Base-by-base conservation (phyloP, 2,888 invertebrate species). In the Antheraea yamamai region DNA sequence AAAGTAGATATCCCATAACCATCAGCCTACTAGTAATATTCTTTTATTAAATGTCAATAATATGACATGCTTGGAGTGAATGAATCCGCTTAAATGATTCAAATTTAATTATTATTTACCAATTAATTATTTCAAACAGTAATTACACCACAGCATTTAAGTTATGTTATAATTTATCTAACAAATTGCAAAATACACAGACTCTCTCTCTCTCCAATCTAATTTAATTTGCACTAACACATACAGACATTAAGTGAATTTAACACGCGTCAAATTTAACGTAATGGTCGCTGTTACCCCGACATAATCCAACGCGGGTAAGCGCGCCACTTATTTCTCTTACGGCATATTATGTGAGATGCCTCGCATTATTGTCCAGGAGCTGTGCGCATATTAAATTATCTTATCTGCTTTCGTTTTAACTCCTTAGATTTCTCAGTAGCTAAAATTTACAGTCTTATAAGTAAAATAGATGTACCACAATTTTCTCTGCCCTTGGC, bases 321-420 rank as follows among this genome's bases (percentile, higher is more conserved):
- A 82, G 83, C 80, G 79, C 74, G 79, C 83, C 80, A 83, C 83
- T 85, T 86, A 85, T 85, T 79, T 77, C 78, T 76, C 81, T 81
- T 82, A 85, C 83, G 80, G 80, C 78, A 77, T 81, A 84, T 83
- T 82, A 79, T 83, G 76, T 78, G 79, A 74, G 79, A 81, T 81
- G 79, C 78, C 78, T 80, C 74, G 30, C 71, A 55, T 75, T 74
- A 74, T 70, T 72, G 72, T 39, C 74, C 61, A 39, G 30, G 58
- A 75, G 72, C 72, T 72, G 47, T 58, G 47, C 68, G 30, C 55
- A 26, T 58, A 26, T 70, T 30, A 52, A 7, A 30, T 30, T 30
- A 18, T 30, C 16, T 66, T 66, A 30, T 66, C 64, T 30, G 26
- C 4, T 16, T 16, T 30, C 23, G 26, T 64, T 64, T 64, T 26